phyloP scores from a whole-genome alignment of 2,113 vertebrate genomes.

The Psophia crepitans region DNA sequence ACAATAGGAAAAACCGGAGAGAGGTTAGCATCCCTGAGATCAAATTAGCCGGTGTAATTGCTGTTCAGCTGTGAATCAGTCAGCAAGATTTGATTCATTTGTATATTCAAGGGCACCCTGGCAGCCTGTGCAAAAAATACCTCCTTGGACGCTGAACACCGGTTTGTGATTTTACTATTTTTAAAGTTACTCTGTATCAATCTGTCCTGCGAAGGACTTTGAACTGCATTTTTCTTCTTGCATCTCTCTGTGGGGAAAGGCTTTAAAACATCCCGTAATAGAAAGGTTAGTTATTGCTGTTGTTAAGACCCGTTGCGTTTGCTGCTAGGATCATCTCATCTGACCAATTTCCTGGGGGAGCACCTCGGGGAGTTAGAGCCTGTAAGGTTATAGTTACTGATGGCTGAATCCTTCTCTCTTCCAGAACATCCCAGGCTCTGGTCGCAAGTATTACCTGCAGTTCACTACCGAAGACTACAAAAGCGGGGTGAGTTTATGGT shows the following conservation, averaged over 20 bases:
- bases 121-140: neutral
- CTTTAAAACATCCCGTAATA: neutral
- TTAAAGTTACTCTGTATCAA: neutral
- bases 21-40: neutral
- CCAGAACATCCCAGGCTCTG: constrained; percentile 56
- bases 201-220: neutral
- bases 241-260: neutral
- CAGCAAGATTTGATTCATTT: neutral
- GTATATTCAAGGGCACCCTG: neutral
- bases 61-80: neutral
- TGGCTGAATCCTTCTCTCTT: constrained; percentile 4
- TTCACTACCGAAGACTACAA: constrained; percentile 62
- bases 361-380: neutral
- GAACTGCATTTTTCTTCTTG: neutral
- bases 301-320: neutral
- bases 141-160: neutral
- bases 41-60: neutral
- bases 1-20: neutral
- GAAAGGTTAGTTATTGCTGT: neutral
- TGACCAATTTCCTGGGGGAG: neutral
- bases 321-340: neutral
- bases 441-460: constrained; percentile 63
- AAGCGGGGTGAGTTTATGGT: constrained; percentile 59
- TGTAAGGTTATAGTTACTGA: rapidly evolving
- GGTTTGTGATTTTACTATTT: neutral